phyloP scores from a whole-genome alignment of 1,140 invertebrate genomes.

The Caligus rogercresseyi region DNA sequence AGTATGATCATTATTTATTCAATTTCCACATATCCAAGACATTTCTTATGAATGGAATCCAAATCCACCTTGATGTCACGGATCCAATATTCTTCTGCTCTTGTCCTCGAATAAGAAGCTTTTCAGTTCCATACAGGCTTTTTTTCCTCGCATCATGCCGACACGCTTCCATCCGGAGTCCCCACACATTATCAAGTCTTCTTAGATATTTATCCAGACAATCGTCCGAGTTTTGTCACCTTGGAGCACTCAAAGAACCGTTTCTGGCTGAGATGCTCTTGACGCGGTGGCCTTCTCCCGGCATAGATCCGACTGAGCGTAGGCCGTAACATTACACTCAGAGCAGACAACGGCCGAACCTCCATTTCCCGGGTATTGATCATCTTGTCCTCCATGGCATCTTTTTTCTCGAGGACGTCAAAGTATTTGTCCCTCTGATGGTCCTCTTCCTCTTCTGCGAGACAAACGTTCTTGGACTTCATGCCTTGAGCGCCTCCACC shows the following conservation, averaged over 20 bases:
- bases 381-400: conserved; percentile 17
- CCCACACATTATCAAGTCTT: conserved; percentile 4
- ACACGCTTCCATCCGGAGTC: conserved; percentile 5
- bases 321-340: conserved; percentile 12
- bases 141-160: conserved; percentile 12
- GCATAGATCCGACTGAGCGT: background rate
- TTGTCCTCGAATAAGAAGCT: conserved; percentile 2
- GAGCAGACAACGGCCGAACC: conserved; percentile 9
- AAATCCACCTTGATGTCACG: background rate
- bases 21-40: too few relatives aligned
- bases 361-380: conserved; percentile 4
- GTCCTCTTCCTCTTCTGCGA: conserved; percentile 3
- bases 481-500: background rate
- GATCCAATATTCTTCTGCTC: conserved; percentile 14
- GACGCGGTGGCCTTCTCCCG: background rate
- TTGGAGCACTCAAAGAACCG: conserved; percentile 14
- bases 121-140: conserved; percentile 3
- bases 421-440: conserved; percentile 12
- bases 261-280: conserved; percentile 9
- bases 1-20: too few relatives aligned
- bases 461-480: conserved; percentile 3
- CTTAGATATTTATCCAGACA: conserved; percentile 10
- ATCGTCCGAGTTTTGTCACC: conserved; percentile 11
- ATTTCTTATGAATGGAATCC: background rate
- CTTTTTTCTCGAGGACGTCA: conserved; percentile 9